These are phyloP conservation scores for Falco punctatus DNA, from an alignment of 2,113 vertebrate genomes.

Conservation along the genomic window DNA sequence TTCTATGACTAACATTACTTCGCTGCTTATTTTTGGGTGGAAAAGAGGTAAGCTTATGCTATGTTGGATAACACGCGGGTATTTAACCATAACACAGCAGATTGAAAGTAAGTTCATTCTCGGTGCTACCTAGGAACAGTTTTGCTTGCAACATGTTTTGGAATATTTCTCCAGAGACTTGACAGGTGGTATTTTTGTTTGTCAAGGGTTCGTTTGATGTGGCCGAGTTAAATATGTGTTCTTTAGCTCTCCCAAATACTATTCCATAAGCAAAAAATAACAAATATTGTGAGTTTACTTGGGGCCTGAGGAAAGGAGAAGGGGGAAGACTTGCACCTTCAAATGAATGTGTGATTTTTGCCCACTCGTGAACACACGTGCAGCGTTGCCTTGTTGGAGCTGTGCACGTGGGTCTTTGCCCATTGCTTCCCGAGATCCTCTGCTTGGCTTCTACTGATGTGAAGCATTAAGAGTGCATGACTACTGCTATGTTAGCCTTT, in stretches of 20 bases:
- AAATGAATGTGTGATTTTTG: not conserved
- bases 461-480: not conserved
- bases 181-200: not conserved
- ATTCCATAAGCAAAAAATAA: not conserved
- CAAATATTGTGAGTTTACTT: not conserved
- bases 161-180: not conserved
- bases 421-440: not conserved
- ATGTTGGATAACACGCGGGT: not conserved
- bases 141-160: not conserved
- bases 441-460: not conserved
- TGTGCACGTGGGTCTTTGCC: not conserved
- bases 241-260: not conserved
- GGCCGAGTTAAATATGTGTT: not conserved
- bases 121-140: not conserved
- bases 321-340: not conserved
- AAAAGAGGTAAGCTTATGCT: rapidly evolving
- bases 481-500: not conserved
- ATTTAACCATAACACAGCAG: not conserved
- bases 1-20: rapidly evolving
- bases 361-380: not conserved
- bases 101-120: not conserved
- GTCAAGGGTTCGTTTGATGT: not conserved
- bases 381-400: not conserved
- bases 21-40: not conserved
- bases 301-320: not conserved